Percentiles rank a stretch among this genome's conserved stretches.
Conservation (phyloP, 2,888 invertebrate genomes). For the Caenorhabditis uteleia region DNA sequence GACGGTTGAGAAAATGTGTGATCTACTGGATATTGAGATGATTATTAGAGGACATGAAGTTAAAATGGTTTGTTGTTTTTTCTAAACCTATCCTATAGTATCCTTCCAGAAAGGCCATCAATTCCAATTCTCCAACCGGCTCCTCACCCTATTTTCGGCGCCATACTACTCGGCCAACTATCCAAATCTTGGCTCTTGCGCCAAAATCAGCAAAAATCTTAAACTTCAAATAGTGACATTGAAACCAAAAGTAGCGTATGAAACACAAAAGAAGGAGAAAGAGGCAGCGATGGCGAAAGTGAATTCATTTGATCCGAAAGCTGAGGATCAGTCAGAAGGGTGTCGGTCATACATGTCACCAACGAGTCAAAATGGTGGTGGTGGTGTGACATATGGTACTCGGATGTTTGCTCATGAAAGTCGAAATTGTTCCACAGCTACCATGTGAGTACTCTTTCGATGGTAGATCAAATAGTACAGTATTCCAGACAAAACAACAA, state of each 20-base stretch:
- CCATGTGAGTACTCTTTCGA: too few species aligned
- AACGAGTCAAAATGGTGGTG: too few species aligned
- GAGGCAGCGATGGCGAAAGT: neutral
- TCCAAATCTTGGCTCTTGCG: constrained; percentile 53
- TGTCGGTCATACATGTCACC: too few species aligned
- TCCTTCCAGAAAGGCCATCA: constrained; percentile 45
- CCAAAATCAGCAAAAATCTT: constrained; percentile 16
- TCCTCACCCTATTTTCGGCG: constrained; percentile 62
- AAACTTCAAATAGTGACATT: constrained; percentile 27
- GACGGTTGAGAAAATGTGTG: constrained; percentile 43
- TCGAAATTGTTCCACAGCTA: too few species aligned
- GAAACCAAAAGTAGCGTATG: constrained; percentile 13
- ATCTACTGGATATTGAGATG: constrained; percentile 46
- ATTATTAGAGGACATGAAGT: constrained; percentile 61
- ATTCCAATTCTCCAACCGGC: constrained; percentile 46
- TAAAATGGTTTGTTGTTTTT: too few species aligned
- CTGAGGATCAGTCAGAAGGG: neutral
- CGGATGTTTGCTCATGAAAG: too few species aligned
- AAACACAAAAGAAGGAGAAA: constrained; percentile 6
- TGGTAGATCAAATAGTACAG: too few species aligned
- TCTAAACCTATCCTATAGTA: too few species aligned
- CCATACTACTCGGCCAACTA: constrained; percentile 58
- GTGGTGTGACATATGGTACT: too few species aligned
- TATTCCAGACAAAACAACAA: too few species aligned
- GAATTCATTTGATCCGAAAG: constrained; percentile 2